Evolutionary conservation across 2,797 vertebrate genomes (phyloP).

Genomic region (Brachymystax lenok): DNA sequence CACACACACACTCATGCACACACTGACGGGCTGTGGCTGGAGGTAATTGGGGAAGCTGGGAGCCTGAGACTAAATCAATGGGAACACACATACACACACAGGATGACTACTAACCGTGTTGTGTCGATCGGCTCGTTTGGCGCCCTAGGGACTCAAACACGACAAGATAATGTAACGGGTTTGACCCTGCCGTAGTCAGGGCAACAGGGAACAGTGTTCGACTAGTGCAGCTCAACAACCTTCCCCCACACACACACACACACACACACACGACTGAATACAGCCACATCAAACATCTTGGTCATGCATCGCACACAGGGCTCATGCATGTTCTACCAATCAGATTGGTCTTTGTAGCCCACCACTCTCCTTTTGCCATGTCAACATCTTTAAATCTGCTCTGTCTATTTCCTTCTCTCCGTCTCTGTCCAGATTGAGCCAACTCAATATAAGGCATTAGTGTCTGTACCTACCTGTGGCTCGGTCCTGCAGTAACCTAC

Average conservation of each 20-base stretch:
- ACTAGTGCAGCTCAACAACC: conserved; percentile 21
- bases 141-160: conserved; percentile 62
- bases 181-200: conserved; percentile 51
- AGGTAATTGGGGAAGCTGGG: conserved; percentile 79
- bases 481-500: too few species aligned
- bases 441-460: background rate
- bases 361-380: background rate
- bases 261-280: background rate
- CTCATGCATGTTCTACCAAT: background rate
- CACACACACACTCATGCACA: too few species aligned
- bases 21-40: conserved; percentile 70
- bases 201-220: conserved; percentile 34
- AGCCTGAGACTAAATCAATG: conserved; percentile 80
- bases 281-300: background rate
- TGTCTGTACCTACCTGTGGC: background rate
- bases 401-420: too few species aligned
- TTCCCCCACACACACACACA: conserved; percentile 2
- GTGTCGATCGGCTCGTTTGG: conserved; percentile 39
- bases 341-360: background rate
- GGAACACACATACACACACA: conserved; percentile 55
- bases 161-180: conserved; percentile 55
- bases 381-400: too few species aligned
- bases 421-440: too few species aligned
- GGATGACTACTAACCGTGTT: conserved; percentile 70
- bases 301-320: background rate